These are phyloP conservation scores for Ceratosolen solmsi DNA, from an alignment of 1,140 invertebrate species.

Conservation along the genomic window DNA sequence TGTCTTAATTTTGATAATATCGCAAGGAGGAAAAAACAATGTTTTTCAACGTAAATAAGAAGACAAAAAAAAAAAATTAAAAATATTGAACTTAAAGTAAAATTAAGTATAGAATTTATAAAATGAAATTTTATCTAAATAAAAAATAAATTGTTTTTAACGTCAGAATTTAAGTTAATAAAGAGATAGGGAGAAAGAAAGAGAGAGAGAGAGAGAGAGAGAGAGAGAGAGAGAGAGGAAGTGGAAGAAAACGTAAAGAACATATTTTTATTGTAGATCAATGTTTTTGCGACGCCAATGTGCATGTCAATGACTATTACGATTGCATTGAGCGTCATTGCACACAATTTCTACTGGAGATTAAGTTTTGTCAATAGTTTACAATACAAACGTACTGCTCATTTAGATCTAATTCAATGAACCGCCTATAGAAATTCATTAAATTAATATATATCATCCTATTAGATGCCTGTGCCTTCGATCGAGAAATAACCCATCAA, in stretches of 20 bases:
- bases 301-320: constrained; percentile 40
- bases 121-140: not conserved
- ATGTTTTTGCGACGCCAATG: constrained; percentile 25
- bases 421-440: not conserved
- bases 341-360: constrained; percentile 20
- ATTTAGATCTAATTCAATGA: not conserved
- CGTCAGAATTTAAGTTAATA: not conserved
- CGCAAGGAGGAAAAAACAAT: not conserved
- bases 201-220: not conserved
- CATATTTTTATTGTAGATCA: constrained; percentile 42
- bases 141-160: not conserved
- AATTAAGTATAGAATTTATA: not conserved
- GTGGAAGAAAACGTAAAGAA: constrained; percentile 1
- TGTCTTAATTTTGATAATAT: not conserved
- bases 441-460: not conserved
- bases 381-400: not conserved
- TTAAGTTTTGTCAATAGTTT: constrained; percentile 39
- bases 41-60: not conserved
- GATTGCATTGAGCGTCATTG: not conserved
- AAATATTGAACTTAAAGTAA: too few relatives aligned
- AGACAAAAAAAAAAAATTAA: too few relatives aligned
- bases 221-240: not conserved
- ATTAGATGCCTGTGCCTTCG: not conserved
- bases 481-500: not conserved
- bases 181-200: not conserved